Percentiles rank a stretch among this genome's conserved stretches.
Conservation (phyloP, 2,797 vertebrate genomes). For the Graptemys geographica region DNA sequence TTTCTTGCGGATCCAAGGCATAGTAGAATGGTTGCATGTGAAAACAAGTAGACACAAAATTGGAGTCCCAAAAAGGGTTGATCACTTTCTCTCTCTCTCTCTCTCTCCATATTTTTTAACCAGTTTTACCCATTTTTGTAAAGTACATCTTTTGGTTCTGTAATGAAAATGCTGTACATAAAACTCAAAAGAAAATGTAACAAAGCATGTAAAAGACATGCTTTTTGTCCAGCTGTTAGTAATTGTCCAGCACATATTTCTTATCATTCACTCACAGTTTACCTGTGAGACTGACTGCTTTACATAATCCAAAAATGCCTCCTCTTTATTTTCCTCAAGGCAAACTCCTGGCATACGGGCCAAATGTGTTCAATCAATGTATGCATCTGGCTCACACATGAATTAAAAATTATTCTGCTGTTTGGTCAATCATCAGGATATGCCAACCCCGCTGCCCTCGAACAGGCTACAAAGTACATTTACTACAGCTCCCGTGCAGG, state of each 20-base stretch:
- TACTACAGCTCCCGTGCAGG: accelerated
- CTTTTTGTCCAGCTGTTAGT: background rate
- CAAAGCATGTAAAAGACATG: background rate
- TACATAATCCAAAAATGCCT: background rate
- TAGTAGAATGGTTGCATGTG: background rate
- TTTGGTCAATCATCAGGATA: background rate
- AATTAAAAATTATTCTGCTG: background rate
- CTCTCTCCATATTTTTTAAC: accelerated
- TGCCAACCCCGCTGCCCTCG: background rate
- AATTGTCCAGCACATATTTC: background rate
- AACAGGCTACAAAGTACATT: background rate
- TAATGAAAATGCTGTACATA: background rate
- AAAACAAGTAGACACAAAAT: background rate
- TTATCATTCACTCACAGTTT: background rate
- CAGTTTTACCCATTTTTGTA: background rate
- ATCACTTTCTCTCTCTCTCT: background rate
- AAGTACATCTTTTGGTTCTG: background rate
- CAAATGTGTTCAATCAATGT: background rate
- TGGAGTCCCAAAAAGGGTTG: background rate
- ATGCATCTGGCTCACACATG: background rate
- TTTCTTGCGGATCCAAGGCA: background rate
- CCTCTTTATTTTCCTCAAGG: background rate
- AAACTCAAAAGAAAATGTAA: background rate
- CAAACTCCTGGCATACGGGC: background rate
- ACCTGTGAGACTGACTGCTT: background rate